Evolutionary conservation across 2,113 vertebrate genomes (phyloP).

Genomic region (Poicephalus meyeri): DNA sequence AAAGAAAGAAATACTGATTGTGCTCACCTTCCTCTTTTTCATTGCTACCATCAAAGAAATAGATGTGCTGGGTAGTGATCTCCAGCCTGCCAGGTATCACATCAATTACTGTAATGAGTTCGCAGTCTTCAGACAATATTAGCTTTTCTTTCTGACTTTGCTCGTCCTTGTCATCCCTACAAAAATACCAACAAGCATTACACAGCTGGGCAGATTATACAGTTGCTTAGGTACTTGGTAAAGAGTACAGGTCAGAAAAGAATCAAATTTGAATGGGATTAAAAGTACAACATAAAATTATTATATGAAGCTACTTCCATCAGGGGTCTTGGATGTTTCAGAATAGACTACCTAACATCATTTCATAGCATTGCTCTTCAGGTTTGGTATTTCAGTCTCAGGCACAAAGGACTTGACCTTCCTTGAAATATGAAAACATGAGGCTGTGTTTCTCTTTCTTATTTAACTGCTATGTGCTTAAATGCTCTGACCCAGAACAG

Average conservation of each 20-base stretch:
- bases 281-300: not conserved
- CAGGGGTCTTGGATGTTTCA: not conserved
- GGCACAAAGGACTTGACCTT: not conserved
- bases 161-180: constrained; percentile 88
- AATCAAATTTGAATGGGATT: not conserved
- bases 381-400: not conserved
- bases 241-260: not conserved
- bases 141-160: constrained; percentile 93
- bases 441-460: not conserved
- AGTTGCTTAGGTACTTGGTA: not conserved
- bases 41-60: constrained; percentile 91
- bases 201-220: not conserved
- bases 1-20: not conserved
- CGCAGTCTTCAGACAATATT: constrained; percentile 91
- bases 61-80: constrained; percentile 94
- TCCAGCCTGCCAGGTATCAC: constrained; percentile 92
- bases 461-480: not conserved
- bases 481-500: not conserved
- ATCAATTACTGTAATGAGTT: constrained; percentile 91
- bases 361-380: not conserved
- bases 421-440: not conserved
- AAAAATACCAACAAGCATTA: constrained; percentile 7
- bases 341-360: not conserved
- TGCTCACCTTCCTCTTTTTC: constrained; percentile 94
- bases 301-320: not conserved